These are phyloP conservation scores for Brachionus paranguensis DNA, from an alignment of 1,140 invertebrate genomes.

Conservation along the genomic window DNA sequence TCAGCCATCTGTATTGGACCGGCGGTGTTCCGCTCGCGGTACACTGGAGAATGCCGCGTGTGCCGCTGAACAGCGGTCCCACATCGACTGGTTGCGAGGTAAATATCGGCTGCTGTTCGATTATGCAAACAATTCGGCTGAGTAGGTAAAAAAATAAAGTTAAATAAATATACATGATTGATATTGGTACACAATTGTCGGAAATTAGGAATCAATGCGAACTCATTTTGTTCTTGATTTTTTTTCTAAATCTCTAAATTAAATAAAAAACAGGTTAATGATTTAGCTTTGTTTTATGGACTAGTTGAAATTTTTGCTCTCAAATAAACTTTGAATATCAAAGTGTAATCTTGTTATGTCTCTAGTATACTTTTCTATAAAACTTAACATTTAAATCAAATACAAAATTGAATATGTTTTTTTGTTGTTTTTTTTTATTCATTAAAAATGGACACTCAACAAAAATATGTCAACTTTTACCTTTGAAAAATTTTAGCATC, in stretches of 20 bases:
- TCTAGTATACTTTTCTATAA: neutral
- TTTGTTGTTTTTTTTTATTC: neutral
- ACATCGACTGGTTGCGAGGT: slow-evolving; percentile 35
- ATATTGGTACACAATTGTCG: neutral
- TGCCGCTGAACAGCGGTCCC: slow-evolving; percentile 30
- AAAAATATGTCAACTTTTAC: neutral
- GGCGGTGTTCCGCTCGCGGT: slow-evolving; percentile 34
- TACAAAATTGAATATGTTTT: neutral
- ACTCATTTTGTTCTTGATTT: neutral
- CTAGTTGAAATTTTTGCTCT: neutral
- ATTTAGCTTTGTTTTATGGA: neutral
- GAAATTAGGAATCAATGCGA: neutral
- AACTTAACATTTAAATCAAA: slow-evolving; percentile 23
- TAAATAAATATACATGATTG: slow-evolving; percentile 32
- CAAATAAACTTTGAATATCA: neutral
- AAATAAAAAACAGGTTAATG: neutral
- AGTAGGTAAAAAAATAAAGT: slow-evolving; percentile 15
- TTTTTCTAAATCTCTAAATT: neutral
- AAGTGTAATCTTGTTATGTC: slow-evolving; percentile 17
- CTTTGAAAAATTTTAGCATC: neutral
- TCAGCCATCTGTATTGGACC: slow-evolving; percentile 26
- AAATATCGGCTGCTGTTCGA: slow-evolving; percentile 39
- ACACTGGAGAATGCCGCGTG: slow-evolving; percentile 33
- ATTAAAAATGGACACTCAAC: neutral
- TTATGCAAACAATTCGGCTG: neutral